Evolutionary conservation across 2,113 vertebrate genomes (phyloP), one percentile per base, ranked within the genome.

Genomic region (Petroica traversi): DNA sequence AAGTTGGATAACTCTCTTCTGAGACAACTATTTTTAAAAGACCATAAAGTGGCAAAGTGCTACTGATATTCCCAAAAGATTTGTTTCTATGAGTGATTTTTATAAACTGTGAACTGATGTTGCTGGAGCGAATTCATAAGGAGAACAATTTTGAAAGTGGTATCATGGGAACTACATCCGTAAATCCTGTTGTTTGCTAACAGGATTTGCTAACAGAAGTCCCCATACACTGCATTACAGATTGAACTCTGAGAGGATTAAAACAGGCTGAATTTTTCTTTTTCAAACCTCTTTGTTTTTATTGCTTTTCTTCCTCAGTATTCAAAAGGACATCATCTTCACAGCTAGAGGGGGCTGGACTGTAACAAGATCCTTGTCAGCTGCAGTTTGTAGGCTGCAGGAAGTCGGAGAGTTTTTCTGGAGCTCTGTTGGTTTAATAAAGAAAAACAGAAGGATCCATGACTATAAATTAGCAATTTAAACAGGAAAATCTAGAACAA

Each of bases 101-200:
- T 73, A 55, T 87, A 77, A 96, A 94, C 83, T 91, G 34, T 81
- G 73, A 92, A 82, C 31, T n/a, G 24, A 40, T 85, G 67, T 48
- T 64, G 40, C 29, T 49, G 63, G 36, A 92, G 19, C 1, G 1
- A 89, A 89, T 80, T 79, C 41, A 33, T 18, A 78, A 81, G 57
- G 34, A 88, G 45, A 84, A 73, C 58, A 73, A 80, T 95, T 92
- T 75, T 76, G 67, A 76, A 95, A 92, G 68, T 34, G 23, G n/a
- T 81, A 61, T 63, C 46, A 43, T 87, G 77, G 79, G 89, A 97
- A 20, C 40, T 66, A 49, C 66, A 43, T 52, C 52, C 3, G 1
- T 48, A 96, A 92, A 85, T 75, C 46, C 46, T 67, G 14, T 49
- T 95, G 91, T 81, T 95, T 95, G 49, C 68, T 84, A 68, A 94